A percentile compares a stretch with the other conserved stretches of the same genome.
phyloP scores from a whole-genome alignment of 2,113 vertebrate species.

The Genyomyrus donnyi region DNA sequence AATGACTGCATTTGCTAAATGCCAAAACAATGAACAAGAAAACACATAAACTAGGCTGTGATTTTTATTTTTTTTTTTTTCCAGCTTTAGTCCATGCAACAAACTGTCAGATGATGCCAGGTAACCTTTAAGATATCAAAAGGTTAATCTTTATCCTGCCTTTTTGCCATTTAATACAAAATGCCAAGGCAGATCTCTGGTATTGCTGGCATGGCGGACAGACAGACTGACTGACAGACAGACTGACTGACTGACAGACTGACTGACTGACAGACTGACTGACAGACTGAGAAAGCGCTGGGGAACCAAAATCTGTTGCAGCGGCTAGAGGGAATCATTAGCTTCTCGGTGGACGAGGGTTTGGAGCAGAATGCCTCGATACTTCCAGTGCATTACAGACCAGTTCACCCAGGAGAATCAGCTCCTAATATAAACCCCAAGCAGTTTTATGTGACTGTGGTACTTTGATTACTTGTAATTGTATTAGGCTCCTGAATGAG shows the following conservation, averaged over 20 bases:
- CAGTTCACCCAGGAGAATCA: background rate
- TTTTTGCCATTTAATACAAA: background rate
- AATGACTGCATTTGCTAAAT: background rate
- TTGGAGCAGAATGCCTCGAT: background rate
- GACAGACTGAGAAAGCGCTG: background rate
- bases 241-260: background rate
- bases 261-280: background rate
- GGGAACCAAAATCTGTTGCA: background rate
- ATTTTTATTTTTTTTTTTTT: background rate
- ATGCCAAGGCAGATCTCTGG: background rate
- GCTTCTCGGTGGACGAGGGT: background rate
- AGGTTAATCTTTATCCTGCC: background rate
- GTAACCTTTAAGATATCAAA: background rate
- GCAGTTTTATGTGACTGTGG: background rate
- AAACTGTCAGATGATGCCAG: background rate
- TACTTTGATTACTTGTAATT: background rate
- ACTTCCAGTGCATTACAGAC: background rate
- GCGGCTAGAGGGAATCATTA: background rate
- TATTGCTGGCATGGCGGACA: background rate
- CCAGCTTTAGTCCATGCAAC: background rate
- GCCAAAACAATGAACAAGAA: background rate
- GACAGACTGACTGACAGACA: background rate
- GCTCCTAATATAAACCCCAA: background rate
- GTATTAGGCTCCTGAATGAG: background rate
- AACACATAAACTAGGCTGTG: background rate